phyloP scores from a whole-genome alignment of 2,888 invertebrate genomes.

The Drosophila melanosoma region DNA sequence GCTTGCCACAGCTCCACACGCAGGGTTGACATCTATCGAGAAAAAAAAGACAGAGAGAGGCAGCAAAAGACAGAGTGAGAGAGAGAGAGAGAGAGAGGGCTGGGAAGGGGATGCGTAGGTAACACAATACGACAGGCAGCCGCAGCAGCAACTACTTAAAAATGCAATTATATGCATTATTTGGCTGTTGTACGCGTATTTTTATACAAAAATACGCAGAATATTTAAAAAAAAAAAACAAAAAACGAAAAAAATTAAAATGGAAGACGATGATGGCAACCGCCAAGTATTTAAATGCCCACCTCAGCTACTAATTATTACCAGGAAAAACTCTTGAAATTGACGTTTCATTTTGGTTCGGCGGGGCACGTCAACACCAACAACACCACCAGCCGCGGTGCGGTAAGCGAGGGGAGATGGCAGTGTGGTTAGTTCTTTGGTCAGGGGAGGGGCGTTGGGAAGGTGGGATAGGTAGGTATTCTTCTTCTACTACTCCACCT shows the following conservation, averaged over 20 bases:
- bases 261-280: constrained; percentile 60
- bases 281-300: constrained; percentile 83
- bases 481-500: constrained; percentile 16
- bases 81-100: neutral
- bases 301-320: constrained; percentile 84
- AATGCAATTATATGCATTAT: constrained; percentile 82
- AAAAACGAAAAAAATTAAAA: constrained; percentile 40
- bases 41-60: neutral
- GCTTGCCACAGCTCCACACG: constrained; percentile 28
- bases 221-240: constrained; percentile 36
- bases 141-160: constrained; percentile 76
- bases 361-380: constrained; percentile 73
- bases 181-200: constrained; percentile 63
- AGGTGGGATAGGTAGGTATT: constrained; percentile 2
- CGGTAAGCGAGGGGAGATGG: neutral
- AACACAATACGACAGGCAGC: constrained; percentile 72
- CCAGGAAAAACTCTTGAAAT: constrained; percentile 84
- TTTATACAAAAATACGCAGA: constrained; percentile 78
- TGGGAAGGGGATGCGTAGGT: constrained; percentile 49
- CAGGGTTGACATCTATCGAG: constrained; percentile 52
- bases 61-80: neutral
- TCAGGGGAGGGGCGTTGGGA: neutral
- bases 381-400: constrained; percentile 6
- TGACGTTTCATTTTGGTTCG: constrained; percentile 82
- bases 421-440: neutral